Percentiles rank a stretch among this genome's conserved stretches.
Conservation (phyloP, 1,140 invertebrate species). For the Achroia grisella region DNA sequence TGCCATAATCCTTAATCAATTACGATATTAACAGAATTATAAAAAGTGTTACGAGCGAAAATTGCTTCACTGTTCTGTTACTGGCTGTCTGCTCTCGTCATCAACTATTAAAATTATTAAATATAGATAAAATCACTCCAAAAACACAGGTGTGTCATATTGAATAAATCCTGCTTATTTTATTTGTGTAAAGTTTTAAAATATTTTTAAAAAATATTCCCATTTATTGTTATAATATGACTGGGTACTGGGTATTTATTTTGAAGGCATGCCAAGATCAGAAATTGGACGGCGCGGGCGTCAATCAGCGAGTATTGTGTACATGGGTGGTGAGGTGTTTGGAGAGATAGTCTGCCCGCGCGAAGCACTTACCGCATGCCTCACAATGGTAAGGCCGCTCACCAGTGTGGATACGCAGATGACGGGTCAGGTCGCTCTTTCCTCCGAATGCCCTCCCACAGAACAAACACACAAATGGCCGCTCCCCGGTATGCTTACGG, state of each 20-base stretch:
- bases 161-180: conserved; percentile 64
- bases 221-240: conserved; percentile 58
- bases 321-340: conserved; percentile 93
- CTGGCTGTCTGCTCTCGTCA: too few species aligned
- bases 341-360: conserved; percentile 90
- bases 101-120: conserved; percentile 10
- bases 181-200: conserved; percentile 65
- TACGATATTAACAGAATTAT: too few species aligned
- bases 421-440: conserved; percentile 89
- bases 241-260: conserved; percentile 54
- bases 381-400: conserved; percentile 92
- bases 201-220: conserved; percentile 69
- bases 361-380: conserved; percentile 93
- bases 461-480: conserved; percentile 90
- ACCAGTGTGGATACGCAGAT: conserved; percentile 89
- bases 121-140: conserved; percentile 55
- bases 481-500: conserved; percentile 90
- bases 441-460: conserved; percentile 90
- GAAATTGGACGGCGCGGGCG: conserved; percentile 43
- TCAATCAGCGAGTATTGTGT: conserved; percentile 77
- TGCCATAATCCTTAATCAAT: too few species aligned
- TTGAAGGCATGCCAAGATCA: conserved; percentile 52
- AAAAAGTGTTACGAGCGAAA: conserved; percentile 30
- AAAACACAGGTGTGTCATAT: conserved; percentile 53
- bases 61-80: conserved; percentile 27